Conservation (phyloP, 2,113 vertebrate genomes). For the Tamias sibiricus region DNA sequence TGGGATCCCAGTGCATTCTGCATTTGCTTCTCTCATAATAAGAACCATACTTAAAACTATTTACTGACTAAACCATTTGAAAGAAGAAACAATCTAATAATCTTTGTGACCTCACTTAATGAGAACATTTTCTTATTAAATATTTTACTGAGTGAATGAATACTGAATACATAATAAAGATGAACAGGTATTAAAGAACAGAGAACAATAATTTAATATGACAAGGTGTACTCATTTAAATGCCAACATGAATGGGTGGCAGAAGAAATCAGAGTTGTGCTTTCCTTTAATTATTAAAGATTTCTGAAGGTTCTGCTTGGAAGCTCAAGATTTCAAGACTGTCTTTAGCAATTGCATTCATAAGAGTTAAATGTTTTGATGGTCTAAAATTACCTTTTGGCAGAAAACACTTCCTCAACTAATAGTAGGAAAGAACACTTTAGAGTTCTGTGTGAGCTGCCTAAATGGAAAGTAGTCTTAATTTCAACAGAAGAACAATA, state of each 20-base stretch:
- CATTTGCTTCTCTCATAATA: not conserved
- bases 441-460: conserved; percentile 17
- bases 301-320: conserved; percentile 24
- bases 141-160: not conserved
- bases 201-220: not conserved
- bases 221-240: not conserved
- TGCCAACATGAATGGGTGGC: not conserved
- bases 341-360: conserved; percentile 36
- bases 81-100: not conserved
- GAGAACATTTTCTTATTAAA: not conserved
- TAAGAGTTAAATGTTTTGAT: conserved; percentile 36
- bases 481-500: conserved; percentile 38
- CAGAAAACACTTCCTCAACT: conserved; percentile 40
- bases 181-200: not conserved
- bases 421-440: conserved; percentile 25
- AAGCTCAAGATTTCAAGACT: conserved; percentile 42
- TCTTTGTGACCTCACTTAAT: not conserved
- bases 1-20: not conserved
- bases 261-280: not conserved
- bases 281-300: conserved; percentile 49
- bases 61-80: not conserved
- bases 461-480: conserved; percentile 30
- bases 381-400: conserved; percentile 38
- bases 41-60: not conserved
- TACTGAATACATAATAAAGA: not conserved